These are phyloP conservation scores for Choristoneura rosaceana DNA, from an alignment of 2,888 invertebrate species.

Conservation along the genomic window DNA sequence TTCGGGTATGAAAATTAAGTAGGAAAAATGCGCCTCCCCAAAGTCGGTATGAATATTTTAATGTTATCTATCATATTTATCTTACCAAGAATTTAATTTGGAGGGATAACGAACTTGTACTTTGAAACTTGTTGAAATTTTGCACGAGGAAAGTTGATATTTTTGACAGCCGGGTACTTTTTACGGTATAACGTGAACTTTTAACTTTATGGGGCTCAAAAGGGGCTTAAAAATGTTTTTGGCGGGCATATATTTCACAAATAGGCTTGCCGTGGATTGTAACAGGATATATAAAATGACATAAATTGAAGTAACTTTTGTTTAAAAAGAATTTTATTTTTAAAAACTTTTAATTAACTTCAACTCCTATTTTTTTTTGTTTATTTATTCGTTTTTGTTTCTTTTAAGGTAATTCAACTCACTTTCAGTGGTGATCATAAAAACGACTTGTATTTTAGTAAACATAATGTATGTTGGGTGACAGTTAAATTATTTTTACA, in stretches of 20 bases:
- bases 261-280: no score
- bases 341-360: no score
- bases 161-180: constrained; percentile 24
- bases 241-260: background rate
- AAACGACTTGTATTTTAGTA: no score
- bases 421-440: no score
- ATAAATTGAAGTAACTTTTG: no score
- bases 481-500: no score
- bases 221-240: constrained; percentile 1
- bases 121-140: constrained; percentile 45
- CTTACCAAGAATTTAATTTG: constrained; percentile 55
- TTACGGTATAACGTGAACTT: constrained; percentile 7
- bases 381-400: no score
- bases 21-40: constrained; percentile 45
- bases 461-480: no score
- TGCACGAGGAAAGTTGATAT: constrained; percentile 22
- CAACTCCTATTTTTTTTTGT: no score
- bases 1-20: constrained; percentile 44
- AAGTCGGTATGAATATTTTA: constrained; percentile 53
- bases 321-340: no score
- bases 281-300: no score
- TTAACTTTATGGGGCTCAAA: background rate
- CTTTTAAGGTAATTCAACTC: no score
- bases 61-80: constrained; percentile 53
- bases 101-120: constrained; percentile 49